A percentile compares a stretch with the other conserved stretches of the same genome.
Conservation (phyloP, 2,113 vertebrate species). For the Syrmaticus mikado region DNA sequence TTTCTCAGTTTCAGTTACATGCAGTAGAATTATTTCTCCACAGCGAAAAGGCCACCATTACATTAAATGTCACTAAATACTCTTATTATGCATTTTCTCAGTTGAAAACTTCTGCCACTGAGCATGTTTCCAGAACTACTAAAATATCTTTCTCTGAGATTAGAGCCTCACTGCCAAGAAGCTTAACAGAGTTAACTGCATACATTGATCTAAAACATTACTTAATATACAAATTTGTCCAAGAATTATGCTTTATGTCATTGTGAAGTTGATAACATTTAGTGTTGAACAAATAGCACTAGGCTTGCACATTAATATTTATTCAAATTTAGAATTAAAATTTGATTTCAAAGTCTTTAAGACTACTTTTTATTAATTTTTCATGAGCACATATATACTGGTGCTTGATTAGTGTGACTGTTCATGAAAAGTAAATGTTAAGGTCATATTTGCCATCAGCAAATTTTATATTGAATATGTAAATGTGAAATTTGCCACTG, state of each 20-base stretch:
- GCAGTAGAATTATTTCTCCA: background rate
- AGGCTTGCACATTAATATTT: conserved; percentile 5
- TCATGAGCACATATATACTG: conserved; percentile 11
- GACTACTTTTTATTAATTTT: conserved; percentile 40
- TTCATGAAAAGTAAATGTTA: conserved; percentile 56
- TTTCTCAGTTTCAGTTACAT: background rate
- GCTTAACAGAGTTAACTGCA: background rate
- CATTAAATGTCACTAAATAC: background rate
- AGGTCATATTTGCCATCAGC: conserved; percentile 55
- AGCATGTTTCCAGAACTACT: background rate
- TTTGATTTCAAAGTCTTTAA: conserved; percentile 38
- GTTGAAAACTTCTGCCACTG: background rate
- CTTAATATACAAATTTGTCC: conserved; percentile 39
- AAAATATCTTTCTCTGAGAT: conserved; percentile 35
- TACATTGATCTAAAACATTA: conserved; percentile 40
- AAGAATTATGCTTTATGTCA: conserved; percentile 33
- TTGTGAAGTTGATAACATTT: conserved; percentile 13
- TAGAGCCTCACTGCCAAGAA: background rate
- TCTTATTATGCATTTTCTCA: background rate
- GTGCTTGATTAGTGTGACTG: conserved; percentile 20
- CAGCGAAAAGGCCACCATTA: background rate
- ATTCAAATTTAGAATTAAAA: conserved; percentile 39
- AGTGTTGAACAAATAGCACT: conserved; percentile 1
- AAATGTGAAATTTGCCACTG: conserved; percentile 65
- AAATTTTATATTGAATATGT: conserved; percentile 56